A percentile compares a stretch with the other conserved stretches of the same genome.
Conservation (phyloP, 2,113 vertebrate species). For the Acanthochromis polyacanthus region DNA sequence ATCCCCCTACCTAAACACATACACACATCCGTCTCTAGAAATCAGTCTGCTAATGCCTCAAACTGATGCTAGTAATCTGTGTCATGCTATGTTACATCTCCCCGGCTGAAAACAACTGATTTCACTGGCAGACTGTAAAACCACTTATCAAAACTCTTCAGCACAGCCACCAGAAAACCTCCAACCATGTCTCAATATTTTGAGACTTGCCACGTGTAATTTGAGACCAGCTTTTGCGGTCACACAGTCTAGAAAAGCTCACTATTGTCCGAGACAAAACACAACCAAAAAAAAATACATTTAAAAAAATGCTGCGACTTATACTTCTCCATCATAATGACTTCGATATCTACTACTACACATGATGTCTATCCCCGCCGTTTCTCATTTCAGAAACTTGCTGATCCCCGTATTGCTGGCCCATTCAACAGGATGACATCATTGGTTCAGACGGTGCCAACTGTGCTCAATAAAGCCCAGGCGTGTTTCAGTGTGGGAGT, state of each 20-base stretch:
- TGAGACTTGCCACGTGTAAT: conserved; percentile 74
- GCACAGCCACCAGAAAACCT: conserved; percentile 72
- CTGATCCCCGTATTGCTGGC: conserved; percentile 76
- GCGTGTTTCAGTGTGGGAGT: conserved; percentile 77
- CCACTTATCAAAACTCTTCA: conserved; percentile 74
- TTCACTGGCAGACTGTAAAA: conserved; percentile 67
- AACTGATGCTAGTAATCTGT: conserved; percentile 49
- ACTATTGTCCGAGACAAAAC: conserved; percentile 54
- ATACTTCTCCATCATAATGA: conserved; percentile 41
- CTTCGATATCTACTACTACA: conserved; percentile 43
- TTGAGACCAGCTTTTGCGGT: conserved; percentile 65
- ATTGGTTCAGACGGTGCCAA: conserved; percentile 74
- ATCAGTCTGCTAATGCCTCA: conserved; percentile 35
- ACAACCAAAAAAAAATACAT: conserved; percentile 3
- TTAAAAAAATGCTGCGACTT: conserved; percentile 25
- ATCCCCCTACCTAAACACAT: conserved; percentile 47
- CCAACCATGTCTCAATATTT: conserved; percentile 75
- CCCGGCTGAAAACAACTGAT: conserved; percentile 65
- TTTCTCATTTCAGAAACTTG: conserved; percentile 76
- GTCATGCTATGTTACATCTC: conserved; percentile 49
- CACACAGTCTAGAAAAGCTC: conserved; percentile 56
- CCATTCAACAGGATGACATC: conserved; percentile 80
- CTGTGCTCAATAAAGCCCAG: conserved; percentile 77
- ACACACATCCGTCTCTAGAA: conserved; percentile 43
- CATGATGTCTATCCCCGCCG: conserved; percentile 45